Conservation (phyloP, 2,888 invertebrate species). For the Tipula unca region DNA sequence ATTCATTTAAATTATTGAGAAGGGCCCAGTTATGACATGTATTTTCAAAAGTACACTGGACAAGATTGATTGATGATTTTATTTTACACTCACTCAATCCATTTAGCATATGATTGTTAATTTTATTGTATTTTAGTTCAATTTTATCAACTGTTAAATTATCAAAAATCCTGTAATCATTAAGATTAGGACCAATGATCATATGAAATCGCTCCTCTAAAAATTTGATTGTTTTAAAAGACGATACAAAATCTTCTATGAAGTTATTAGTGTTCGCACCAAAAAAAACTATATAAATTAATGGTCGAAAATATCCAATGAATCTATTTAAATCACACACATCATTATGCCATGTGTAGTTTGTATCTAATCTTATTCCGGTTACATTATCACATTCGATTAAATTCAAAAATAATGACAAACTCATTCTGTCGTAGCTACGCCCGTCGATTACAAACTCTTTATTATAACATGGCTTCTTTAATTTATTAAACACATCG, state of each 20-base stretch:
- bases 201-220: neutral
- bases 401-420: neutral
- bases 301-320: too few relatives aligned
- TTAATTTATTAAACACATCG: neutral
- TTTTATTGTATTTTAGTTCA: neutral
- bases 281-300: neutral
- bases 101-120: neutral
- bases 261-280: neutral
- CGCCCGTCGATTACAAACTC: neutral
- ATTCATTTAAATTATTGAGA: neutral
- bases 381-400: neutral
- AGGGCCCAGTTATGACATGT: neutral
- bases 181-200: neutral
- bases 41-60: neutral
- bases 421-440: neutral
- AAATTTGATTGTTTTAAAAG: neutral
- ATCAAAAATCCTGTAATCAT: neutral
- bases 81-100: neutral
- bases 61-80: neutral
- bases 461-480: neutral
- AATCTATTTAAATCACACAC: neutral
- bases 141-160: neutral
- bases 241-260: neutral
- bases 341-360: neutral
- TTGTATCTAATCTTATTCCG: neutral